These are phyloP conservation scores for Tapera naevia DNA, from an alignment of 2,797 vertebrate species.

Conservation along the genomic window DNA sequence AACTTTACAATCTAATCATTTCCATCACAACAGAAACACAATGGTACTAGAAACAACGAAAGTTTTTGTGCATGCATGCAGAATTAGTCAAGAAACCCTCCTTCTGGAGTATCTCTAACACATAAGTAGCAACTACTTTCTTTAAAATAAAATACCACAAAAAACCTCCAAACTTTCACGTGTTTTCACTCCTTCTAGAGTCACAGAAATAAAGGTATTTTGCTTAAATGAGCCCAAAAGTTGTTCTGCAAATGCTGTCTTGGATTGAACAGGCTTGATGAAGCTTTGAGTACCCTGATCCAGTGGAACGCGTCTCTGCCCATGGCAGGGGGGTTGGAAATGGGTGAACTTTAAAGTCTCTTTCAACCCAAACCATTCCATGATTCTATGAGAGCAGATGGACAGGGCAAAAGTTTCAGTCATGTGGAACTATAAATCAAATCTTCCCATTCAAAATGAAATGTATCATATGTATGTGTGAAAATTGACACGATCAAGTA, in stretches of 20 bases:
- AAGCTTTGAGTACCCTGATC: too few relatives aligned
- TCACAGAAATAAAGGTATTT: background rate
- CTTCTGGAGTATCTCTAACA: background rate
- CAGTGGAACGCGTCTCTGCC: too few relatives aligned
- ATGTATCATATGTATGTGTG: background rate
- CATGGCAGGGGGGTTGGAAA: too few relatives aligned
- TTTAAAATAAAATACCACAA: background rate
- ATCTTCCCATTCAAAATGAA: background rate
- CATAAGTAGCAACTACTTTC: background rate
- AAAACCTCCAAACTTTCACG: fast-evolving
- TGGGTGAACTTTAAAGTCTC: too few relatives aligned
- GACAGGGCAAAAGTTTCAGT: background rate
- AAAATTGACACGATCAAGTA: background rate
- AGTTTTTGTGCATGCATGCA: background rate
- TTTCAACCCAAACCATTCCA: too few relatives aligned
- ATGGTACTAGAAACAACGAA: background rate
- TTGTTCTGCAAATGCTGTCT: background rate
- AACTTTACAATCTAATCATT: background rate
- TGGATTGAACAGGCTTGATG: background rate
- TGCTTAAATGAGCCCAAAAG: background rate
- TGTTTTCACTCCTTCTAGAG: background rate
- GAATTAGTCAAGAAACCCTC: background rate
- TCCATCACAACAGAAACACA: background rate
- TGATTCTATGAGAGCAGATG: background rate
- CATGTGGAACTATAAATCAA: background rate